Percentiles rank a stretch among this genome's conserved stretches.
phyloP scores from a whole-genome alignment of 2,797 vertebrate genomes.

The Aselliscus stoliczkanus region DNA sequence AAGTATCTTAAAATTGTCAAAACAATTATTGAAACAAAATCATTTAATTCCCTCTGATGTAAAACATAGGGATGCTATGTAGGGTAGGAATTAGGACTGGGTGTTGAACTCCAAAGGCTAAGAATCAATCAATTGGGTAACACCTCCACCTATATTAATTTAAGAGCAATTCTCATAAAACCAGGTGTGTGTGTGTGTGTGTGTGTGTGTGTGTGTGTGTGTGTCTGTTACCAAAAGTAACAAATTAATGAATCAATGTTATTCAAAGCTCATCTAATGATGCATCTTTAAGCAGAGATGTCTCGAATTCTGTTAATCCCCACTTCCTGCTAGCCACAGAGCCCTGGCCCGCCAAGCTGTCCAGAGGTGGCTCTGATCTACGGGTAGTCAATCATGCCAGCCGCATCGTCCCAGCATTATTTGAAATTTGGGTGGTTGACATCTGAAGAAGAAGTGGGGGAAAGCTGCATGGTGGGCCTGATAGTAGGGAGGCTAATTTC shows the following conservation, averaged over 20 bases:
- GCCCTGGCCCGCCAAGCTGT: not conserved
- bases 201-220: not conserved
- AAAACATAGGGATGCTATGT: not conserved
- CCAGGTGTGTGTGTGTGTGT: not conserved
- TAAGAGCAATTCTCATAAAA: constrained; percentile 15
- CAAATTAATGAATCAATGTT: not conserved
- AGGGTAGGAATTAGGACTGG: not conserved
- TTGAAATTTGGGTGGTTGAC: not conserved
- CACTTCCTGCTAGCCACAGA: not conserved
- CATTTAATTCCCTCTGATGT: not conserved
- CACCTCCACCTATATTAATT: not conserved
- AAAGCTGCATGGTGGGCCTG: not conserved
- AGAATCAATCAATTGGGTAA: not conserved
- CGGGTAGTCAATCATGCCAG: not conserved
- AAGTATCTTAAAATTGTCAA: not conserved
- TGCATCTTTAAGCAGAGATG: not conserved
- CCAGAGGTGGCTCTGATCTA: not conserved
- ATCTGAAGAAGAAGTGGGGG: not conserved
- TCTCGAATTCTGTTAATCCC: not conserved
- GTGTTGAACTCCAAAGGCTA: not conserved
- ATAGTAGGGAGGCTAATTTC: constrained; percentile 2
- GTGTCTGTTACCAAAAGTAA: not conserved
- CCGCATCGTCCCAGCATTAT: not conserved
- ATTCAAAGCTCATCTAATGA: not conserved
- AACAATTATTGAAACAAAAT: constrained; percentile 8